Evolutionary conservation across 2,888 invertebrate species (phyloP).

Genomic region (Eupeodes luniger): DNA sequence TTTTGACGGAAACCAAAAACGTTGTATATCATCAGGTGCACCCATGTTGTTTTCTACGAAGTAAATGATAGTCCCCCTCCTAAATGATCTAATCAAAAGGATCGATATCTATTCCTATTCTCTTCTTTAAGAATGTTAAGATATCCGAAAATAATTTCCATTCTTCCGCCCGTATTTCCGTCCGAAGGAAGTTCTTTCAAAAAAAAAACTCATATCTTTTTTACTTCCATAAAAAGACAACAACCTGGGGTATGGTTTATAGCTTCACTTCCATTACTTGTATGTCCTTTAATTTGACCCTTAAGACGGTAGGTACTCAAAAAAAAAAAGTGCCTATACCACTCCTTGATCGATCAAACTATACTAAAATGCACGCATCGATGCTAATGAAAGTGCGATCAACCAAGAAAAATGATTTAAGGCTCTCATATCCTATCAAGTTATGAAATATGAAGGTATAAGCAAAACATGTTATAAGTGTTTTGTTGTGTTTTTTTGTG

Average conservation of each 20-base stretch:
- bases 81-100: conserved; percentile 19
- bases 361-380: conserved; percentile 63
- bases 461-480: neutral
- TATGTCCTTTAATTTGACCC: conserved; percentile 70
- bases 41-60: neutral
- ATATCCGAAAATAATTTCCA: conserved; percentile 32
- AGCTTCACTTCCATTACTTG: conserved; percentile 53
- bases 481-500: no score
- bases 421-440: conserved; percentile 76
- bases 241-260: conserved; percentile 51
- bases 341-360: conserved; percentile 40
- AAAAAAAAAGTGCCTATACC: neutral
- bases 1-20: neutral
- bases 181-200: conserved; percentile 59
- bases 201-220: conserved; percentile 39
- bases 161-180: conserved; percentile 71
- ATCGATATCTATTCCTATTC: conserved; percentile 9
- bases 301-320: conserved; percentile 33
- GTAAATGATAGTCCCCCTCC: neutral
- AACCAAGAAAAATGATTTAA: conserved; percentile 78
- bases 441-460: neutral
- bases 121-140: neutral
- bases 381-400: conserved; percentile 75
- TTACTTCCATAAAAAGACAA: conserved; percentile 51
- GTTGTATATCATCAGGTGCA: neutral